These are phyloP conservation scores for Leptogaster cylindrica DNA, from an alignment of 2,888 invertebrate genomes.

Conservation along the genomic window DNA sequence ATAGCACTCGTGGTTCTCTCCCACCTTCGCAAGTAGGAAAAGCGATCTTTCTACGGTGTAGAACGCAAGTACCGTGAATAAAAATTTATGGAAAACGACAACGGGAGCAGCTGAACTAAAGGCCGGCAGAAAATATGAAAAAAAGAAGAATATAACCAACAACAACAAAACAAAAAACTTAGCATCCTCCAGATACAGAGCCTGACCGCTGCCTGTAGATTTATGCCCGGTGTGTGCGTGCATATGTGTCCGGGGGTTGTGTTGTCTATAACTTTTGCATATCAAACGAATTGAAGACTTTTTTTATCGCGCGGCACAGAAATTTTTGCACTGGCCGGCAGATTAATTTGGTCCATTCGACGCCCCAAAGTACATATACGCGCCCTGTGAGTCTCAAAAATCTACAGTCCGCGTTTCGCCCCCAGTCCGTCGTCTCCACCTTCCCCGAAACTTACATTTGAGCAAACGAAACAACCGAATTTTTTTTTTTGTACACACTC, in stretches of 20 bases:
- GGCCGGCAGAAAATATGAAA: constrained; percentile 33
- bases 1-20: constrained; percentile 18
- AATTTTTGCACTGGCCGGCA: constrained; percentile 47
- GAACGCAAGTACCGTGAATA: constrained; percentile 47
- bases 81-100: constrained; percentile 45
- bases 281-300: constrained; percentile 46
- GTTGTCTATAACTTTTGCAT: constrained; percentile 47
- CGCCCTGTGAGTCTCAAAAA: constrained; percentile 18
- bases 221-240: constrained; percentile 27
- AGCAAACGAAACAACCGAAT: constrained; percentile 38
- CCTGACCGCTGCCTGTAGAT: constrained; percentile 27
- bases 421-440: constrained; percentile 13
- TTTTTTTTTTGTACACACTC: constrained; percentile 30
- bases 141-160: constrained; percentile 10
- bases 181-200: constrained; percentile 41
- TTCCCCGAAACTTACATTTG: constrained; percentile 31
- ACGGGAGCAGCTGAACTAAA: constrained; percentile 44
- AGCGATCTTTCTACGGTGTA: constrained; percentile 37
- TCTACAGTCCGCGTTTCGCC: not conserved
- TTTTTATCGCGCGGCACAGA: constrained; percentile 41
- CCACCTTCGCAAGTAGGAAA: constrained; percentile 22
- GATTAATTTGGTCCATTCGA: constrained; percentile 49
- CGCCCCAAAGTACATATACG: constrained; percentile 46
- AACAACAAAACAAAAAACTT: constrained; percentile 22
- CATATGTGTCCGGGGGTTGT: constrained; percentile 23